Evolutionary conservation across 1,140 invertebrate genomes (phyloP), one percentile per base, ranked within the genome.

Genomic region (Pinna nobilis): DNA sequence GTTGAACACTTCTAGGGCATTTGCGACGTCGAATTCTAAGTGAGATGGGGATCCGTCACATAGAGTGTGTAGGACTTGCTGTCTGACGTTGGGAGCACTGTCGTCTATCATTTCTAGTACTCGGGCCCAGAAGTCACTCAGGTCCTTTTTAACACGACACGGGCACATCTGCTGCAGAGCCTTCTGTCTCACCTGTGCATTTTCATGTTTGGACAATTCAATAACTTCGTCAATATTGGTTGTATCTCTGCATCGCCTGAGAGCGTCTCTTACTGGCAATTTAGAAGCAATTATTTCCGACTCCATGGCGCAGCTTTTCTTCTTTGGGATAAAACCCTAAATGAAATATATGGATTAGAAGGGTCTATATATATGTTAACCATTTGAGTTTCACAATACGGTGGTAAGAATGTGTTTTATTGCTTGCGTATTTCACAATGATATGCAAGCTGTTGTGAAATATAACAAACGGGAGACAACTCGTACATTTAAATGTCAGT

Each of bases 141-240:
- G 76, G 71, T 88, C 84, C 20, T 81, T 76, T 60, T 88, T 82
- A 1, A 88, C 87, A 28, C 85, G 73, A 69, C 87, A 88, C 4
- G 87, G 87, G 70, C 87, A 88, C 85, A 88, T 88, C 74, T 88
- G 84, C 49, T 80, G 79, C 0, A 88, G 74, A 18, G 87, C 85
- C 53, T 67, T 78, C 77, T 87, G 81, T 63, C 87, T 70, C 18
- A 88, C 86, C 30, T 66, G 53, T 3, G 85, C 78, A 59, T 82
- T 78, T 1, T 55, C n/a, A 63, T 88, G 87, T 44, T 83, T 82
- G 4, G 84, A 84, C 44, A 87, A 65, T 30, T 79, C 80, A 33
- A 88, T 83, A 50, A 88, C 84, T 0, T 74, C 79, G 28, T 88
- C 84, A 49, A 88, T 87, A 32, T 80, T 80, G n/a, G 80, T 83